Evolutionary conservation across 1,140 invertebrate species (phyloP).

Genomic region (Laupala kohalensis): DNA sequence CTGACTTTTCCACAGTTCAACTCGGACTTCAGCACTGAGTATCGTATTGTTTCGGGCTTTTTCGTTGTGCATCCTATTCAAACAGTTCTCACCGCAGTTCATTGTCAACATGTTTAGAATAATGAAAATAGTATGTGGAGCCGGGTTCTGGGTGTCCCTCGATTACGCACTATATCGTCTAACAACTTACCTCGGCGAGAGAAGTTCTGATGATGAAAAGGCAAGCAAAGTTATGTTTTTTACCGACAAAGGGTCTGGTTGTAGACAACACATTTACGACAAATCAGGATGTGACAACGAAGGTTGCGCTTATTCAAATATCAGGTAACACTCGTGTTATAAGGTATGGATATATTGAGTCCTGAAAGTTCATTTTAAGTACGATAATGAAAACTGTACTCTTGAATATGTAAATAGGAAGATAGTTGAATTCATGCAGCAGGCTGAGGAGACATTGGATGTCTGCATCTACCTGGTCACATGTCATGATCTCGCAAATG

Average conservation of each 20-base stretch:
- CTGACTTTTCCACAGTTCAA: no score
- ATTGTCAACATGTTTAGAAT: no score
- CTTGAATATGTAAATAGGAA: background rate
- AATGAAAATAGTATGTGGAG: background rate
- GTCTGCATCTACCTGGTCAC: constrained; percentile 60
- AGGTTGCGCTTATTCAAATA: background rate
- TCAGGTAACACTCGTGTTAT: no score
- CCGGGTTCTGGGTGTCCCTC: background rate
- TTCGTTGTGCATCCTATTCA: no score
- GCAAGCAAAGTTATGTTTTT: constrained; percentile 3
- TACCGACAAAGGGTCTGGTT: background rate
- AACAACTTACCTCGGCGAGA: background rate
- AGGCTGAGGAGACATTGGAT: constrained; percentile 34
- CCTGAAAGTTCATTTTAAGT: no score
- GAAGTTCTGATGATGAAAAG: background rate
- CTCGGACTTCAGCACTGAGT: no score
- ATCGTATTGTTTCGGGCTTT: no score
- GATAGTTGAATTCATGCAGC: background rate
- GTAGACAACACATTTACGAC: background rate
- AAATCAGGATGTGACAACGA: background rate
- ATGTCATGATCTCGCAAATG: constrained; percentile 38
- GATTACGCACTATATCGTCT: background rate
- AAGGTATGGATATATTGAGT: no score
- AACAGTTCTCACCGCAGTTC: no score
- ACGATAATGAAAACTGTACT: no score